Base-by-base conservation (phyloP, 2,113 vertebrate species). In the Perccottus glenii region DNA sequence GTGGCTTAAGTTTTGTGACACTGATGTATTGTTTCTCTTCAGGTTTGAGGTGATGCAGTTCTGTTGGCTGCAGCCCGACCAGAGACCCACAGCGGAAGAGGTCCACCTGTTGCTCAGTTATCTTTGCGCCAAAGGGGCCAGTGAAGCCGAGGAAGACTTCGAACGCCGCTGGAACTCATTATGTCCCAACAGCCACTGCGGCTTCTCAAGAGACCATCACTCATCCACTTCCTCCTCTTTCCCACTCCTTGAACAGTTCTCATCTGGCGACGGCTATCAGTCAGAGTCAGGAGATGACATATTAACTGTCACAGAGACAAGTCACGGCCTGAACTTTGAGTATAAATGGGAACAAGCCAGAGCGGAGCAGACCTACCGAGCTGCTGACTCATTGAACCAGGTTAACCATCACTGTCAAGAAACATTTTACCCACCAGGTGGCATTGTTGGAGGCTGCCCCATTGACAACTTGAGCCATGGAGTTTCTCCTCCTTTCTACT, bases 21-120 rank as follows among this genome's bases (percentile, higher is more conserved):
- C 1, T 36, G 14, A 55, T 55, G 6, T 38, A 33, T 36, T 5
- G 12, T 46, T 9, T 14, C 2, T 70, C 1, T 43, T 44, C 90
- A 99, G 98, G 97, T 98, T 95, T 4, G 98, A 99, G 86, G 98
- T 98, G 78, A 97, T 99, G 97, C 97, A 98, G 90, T 98, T 98
- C 91, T 99, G 98, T 90, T 99, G 98, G 98, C 93, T 99, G 60
- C 96, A 96, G 85, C 94, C 96, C 0, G 96, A 98, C 66, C 97
- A 98, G 91, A 94, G 97, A 57, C 98, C 98, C 43, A 97, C 91
- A 0, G 94, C 95, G 0, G 96, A 99, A 82, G 98, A 99, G 81
- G 96, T 99, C 14, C 95, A 98, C 78, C 85, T 98, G 72, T 89
- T 99, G 83, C 94, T 99, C 72, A 96, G 94, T 75, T 98, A 98